phyloP scores from a whole-genome alignment of 2,888 invertebrate species.

The Dynastes maya region DNA sequence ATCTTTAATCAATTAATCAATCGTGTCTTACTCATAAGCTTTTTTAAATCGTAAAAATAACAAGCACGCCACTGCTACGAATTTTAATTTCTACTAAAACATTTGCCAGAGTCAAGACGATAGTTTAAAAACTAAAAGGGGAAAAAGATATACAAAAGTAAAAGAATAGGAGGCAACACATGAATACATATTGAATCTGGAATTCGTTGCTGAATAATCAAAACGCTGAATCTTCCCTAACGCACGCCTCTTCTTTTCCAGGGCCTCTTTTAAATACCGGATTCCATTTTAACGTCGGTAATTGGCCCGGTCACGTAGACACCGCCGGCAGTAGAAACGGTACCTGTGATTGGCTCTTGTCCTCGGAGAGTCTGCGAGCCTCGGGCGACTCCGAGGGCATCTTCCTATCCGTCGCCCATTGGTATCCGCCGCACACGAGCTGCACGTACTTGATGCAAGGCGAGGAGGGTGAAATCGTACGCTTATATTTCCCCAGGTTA shows the following conservation, averaged over 20 bases:
- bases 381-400: constrained; percentile 90
- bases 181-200: background rate
- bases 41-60: too few species aligned
- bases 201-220: constrained; percentile 1
- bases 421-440: constrained; percentile 95
- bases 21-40: too few species aligned
- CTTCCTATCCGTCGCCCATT: constrained; percentile 92
- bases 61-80: too few species aligned
- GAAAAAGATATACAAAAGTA: too few species aligned
- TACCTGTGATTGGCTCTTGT: constrained; percentile 91
- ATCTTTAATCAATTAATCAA: too few species aligned
- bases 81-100: too few species aligned
- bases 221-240: background rate
- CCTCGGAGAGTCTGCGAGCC: constrained; percentile 84
- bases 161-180: background rate
- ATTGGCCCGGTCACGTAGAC: constrained; percentile 94
- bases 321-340: constrained; percentile 90
- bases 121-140: too few species aligned
- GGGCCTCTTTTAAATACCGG: constrained; percentile 92
- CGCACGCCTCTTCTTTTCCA: constrained; percentile 61
- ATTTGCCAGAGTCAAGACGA: too few species aligned
- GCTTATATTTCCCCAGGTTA: constrained; percentile 91
- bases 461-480: constrained; percentile 87
- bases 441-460: constrained; percentile 94
- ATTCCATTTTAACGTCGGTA: constrained; percentile 95